Evolutionary conservation across 2,113 vertebrate genomes (phyloP).

Genomic region (Naja naja): DNA sequence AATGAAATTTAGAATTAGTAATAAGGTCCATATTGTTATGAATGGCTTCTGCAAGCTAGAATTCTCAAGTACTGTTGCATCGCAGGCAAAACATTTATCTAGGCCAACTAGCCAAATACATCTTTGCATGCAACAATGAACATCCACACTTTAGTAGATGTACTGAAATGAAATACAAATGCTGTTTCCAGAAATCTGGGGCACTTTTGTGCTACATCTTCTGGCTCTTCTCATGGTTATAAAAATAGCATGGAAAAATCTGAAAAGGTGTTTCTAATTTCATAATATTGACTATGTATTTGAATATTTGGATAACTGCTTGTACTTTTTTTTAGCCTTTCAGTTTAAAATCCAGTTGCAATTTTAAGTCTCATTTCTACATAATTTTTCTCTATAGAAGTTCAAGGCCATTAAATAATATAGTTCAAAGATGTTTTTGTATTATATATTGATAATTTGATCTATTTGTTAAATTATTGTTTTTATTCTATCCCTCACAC

Average conservation of each 20-base stretch:
- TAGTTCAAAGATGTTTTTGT: neutral
- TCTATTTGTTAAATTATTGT: neutral
- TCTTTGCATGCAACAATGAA: constrained; percentile 4
- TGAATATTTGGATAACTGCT: neutral
- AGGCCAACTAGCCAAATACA: neutral
- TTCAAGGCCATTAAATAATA: neutral
- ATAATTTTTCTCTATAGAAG: neutral
- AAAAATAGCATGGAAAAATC: neutral
- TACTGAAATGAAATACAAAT: constrained; percentile 25
- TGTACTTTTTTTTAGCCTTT: neutral
- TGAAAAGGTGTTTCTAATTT: constrained; percentile 1
- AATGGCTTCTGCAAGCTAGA: neutral
- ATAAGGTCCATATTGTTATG: neutral
- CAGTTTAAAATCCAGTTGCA: neutral
- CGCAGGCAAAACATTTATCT: neutral
- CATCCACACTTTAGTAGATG: constrained; percentile 2
- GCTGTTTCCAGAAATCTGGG: neutral
- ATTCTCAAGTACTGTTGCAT: neutral
- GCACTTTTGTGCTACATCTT: constrained; percentile 11
- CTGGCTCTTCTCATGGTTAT: neutral
- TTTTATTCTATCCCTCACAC: neutral
- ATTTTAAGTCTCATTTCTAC: neutral
- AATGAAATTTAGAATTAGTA: neutral
- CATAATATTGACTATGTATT: neutral
- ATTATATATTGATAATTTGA: neutral